A percentile compares a stretch with the other conserved stretches of the same genome.
These are phyloP conservation scores for Strigops habroptila DNA, from an alignment of 2,113 vertebrate genomes.

Conservation along the genomic window DNA sequence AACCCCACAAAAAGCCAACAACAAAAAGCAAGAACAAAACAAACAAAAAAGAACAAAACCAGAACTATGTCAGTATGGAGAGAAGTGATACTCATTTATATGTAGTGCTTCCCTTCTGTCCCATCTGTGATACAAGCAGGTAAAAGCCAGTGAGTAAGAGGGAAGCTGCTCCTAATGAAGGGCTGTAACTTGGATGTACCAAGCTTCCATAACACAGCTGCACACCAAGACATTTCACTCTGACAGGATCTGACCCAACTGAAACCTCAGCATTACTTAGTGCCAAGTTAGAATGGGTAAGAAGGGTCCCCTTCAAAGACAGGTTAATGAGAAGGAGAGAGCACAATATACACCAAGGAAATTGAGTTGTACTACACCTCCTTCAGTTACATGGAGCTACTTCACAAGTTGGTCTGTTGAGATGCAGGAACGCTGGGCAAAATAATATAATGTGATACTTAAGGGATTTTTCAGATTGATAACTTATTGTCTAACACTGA, in stretches of 20 bases:
- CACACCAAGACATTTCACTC: neutral
- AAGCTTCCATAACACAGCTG: neutral
- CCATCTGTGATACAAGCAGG: neutral
- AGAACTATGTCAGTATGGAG: neutral
- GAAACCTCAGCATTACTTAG: neutral
- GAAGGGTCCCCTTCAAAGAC: neutral
- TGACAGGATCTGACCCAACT: neutral
- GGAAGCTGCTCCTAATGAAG: neutral
- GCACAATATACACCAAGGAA: neutral
- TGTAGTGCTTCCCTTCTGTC: neutral
- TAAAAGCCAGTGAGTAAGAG: neutral
- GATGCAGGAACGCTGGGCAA: neutral
- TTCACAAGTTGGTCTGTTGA: neutral
- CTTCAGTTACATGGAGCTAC: neutral
- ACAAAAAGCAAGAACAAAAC: neutral
- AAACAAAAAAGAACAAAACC: neutral
- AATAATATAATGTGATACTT: neutral
- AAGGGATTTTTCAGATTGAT: neutral
- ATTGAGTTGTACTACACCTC: neutral
- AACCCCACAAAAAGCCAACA: neutral
- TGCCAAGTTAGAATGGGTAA: neutral
- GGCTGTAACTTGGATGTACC: neutral
- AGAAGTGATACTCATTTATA: neutral
- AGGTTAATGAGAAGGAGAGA: neutral
- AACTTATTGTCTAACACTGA: neutral